Base-by-base conservation (phyloP, 2,797 vertebrate species). In the Lateolabrax maculatus region DNA sequence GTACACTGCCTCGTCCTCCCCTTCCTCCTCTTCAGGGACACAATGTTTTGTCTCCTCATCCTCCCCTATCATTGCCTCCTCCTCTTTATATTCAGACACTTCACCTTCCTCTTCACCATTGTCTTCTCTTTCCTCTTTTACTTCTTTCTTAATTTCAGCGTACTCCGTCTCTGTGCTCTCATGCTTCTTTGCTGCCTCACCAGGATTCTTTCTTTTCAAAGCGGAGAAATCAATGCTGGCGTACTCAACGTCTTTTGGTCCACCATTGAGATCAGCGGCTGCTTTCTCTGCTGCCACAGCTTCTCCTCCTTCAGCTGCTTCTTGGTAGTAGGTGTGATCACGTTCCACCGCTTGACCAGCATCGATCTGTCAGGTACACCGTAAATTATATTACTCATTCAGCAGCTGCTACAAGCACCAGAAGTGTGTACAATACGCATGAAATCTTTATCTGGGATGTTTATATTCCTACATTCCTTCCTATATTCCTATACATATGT, bases 161-260 rank as follows among this genome's bases (percentile, higher is more conserved):
- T 90, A 86, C 39, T 84, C 78, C 0, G 86, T 86, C 1, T 73
- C 61, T 3, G 66, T 34, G n/a, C 5, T 34, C 19, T 77, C 73
- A 5, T 34, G 48, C 8, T 3, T 69, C 25, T 46, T 69, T 27
- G 12, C 13, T 23, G 48, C 36, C 37, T 41, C 37, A 2, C n/a
- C 48, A 19, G 13, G 16, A 36, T 2, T 41, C 34, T 19, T 84
- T 25, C 27, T 44, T 58, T 69, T 81, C 60, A 86, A 23, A 43
- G 21, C 0, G 2, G 82, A 73, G 56, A 88, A 88, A 43, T 90
- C 71, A 15, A 83, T 78, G 70, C 11, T 75, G 44, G 86, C 84
- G 23, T 86, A 85, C 58, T 70, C 65, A 23, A 85, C 80, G 5
- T 88, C 86, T 66, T 36, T 67, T 15, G 62, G 36, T 29, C 6